Base-by-base conservation (phyloP, 2,888 invertebrate species). In the Aphidius colemani region DNA sequence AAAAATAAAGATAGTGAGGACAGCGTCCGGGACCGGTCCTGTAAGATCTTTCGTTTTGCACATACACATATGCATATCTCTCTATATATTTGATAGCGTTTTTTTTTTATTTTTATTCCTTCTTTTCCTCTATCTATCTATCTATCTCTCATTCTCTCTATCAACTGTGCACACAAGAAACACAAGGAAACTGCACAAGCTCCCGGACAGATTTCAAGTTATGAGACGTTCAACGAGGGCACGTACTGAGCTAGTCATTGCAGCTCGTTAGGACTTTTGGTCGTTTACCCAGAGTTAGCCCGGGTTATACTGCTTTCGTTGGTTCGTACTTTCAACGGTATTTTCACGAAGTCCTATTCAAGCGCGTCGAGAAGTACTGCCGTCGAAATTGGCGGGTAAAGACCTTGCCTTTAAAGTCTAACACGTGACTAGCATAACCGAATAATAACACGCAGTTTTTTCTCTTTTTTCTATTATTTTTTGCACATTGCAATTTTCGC, bases 331-430 rank as follows among this genome's bases (percentile, higher is more conserved):
- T 64, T 55, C 63, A 55, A 59, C 59, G 55, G 72, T 69, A 75
- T 74, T 77, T 76, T 77, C 76, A 75, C 71, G 70, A 69, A 72
- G 72, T 74, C 71, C 76, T 71, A 78, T 78, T 79, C 77, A 77
- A 66, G 72, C 72, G 67, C 71, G 69, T 70, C 70, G 70, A 73
- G 73, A 74, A 72, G 69, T 74, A 74, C 72, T 73, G 71, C 75
- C 72, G 72, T 74, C 75, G n/a, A 70, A 73, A 73, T 72, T 70
- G 71, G 70, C 67, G 71, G 66, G 69, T 71, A 74, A 76, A 76
- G 72, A 74, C 74, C 66, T 67, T 60, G 68, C 69, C 70, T 68
- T 71, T 57, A 73, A 75, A 75, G 73, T 73, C 72, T 68, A 70
- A 74, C 72, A 73, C 75, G 75, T 75, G 76, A 74, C 72, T 74